These are phyloP conservation scores for Lymantria dispar DNA, from an alignment of 2,888 invertebrate genomes.

Conservation along the genomic window DNA sequence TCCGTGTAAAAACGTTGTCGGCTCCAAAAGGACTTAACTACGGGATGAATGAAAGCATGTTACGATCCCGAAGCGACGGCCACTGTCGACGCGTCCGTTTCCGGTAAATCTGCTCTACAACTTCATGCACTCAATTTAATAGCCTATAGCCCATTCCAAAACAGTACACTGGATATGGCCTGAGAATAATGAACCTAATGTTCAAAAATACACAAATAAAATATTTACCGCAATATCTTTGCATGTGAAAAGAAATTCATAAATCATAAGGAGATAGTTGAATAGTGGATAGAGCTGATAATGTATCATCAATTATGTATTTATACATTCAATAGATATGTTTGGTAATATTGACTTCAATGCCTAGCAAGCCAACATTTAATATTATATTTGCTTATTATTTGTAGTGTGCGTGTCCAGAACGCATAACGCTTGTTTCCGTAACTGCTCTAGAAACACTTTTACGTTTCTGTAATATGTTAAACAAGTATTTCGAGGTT, in stretches of 20 bases:
- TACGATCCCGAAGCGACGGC: constrained; percentile 80
- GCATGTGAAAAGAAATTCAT: constrained; percentile 30
- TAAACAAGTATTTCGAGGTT: background rate
- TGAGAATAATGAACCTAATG: background rate
- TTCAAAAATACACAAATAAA: no score
- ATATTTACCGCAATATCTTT: constrained; percentile 12
- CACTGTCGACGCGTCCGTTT: constrained; percentile 78
- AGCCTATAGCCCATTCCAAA: constrained; percentile 35
- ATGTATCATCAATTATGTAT: background rate
- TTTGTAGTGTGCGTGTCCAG: constrained; percentile 9
- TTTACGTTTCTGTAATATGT: constrained; percentile 3
- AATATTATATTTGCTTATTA: background rate
- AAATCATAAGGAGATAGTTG: constrained; percentile 22
- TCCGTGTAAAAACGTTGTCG: constrained; percentile 65
- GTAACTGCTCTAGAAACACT: constrained; percentile 5
- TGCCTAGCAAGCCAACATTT: background rate
- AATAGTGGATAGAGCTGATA: constrained; percentile 14
- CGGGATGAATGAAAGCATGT: constrained; percentile 80
- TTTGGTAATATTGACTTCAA: background rate
- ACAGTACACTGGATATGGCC: constrained; percentile 25
- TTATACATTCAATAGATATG: background rate
- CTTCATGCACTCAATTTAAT: constrained; percentile 71
- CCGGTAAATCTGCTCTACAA: constrained; percentile 79
- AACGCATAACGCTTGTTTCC: constrained; percentile 10
- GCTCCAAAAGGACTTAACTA: constrained; percentile 63